Conservation (phyloP, 2,888 invertebrate species). For the Limnephilus rhombicus region DNA sequence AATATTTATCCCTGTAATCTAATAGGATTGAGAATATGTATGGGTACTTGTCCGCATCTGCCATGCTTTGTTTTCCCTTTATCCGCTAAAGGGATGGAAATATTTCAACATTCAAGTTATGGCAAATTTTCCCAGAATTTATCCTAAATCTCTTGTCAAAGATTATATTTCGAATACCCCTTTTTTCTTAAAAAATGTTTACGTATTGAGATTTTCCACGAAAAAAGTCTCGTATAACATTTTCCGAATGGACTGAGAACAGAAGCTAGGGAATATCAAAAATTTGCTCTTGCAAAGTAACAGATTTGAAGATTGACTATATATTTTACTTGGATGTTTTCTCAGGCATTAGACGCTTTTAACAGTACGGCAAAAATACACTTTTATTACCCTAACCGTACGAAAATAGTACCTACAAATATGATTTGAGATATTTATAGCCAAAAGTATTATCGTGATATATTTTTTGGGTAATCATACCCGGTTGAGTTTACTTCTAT, state of each 20-base stretch:
- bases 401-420: too few relatives aligned
- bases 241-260: background rate
- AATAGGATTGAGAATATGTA: slow-evolving; percentile 1
- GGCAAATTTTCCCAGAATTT: slow-evolving; percentile 57
- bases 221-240: background rate
- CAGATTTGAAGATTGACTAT: background rate
- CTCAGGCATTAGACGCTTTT: too few relatives aligned
- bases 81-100: slow-evolving; percentile 59
- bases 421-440: too few relatives aligned
- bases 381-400: too few relatives aligned
- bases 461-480: too few relatives aligned
- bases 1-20: background rate
- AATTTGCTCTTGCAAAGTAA: background rate
- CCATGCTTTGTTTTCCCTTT: slow-evolving; percentile 61
- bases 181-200: slow-evolving; percentile 43
- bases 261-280: too few relatives aligned
- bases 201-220: slow-evolving; percentile 45
- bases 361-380: too few relatives aligned
- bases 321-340: background rate
- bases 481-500: too few relatives aligned
- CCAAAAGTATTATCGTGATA: too few relatives aligned
- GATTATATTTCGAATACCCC: slow-evolving; percentile 24
- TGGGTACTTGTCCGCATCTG: slow-evolving; percentile 46
- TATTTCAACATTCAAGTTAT: slow-evolving; percentile 54
- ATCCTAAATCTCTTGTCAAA: slow-evolving; percentile 18